Percentiles rank a stretch among this genome's conserved stretches.
Conservation (phyloP, 2,797 vertebrate species). For the Syndactyla subalaris region DNA sequence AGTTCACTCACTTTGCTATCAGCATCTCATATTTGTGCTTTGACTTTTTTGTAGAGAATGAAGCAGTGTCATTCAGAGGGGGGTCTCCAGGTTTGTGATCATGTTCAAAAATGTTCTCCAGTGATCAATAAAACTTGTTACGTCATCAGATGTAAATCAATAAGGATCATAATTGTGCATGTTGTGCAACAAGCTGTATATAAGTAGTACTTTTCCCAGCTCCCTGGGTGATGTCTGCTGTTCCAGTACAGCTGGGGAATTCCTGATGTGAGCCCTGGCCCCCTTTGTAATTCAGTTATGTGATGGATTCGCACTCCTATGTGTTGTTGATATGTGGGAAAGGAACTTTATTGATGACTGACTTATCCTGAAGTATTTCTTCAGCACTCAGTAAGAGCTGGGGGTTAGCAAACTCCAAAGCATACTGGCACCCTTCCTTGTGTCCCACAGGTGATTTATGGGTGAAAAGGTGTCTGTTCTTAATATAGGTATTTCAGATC, state of each 20-base stretch:
- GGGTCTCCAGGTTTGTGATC: neutral
- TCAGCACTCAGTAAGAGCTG: neutral
- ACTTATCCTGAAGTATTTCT: neutral
- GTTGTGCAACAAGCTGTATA: neutral
- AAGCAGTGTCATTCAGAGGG: neutral
- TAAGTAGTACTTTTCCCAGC: neutral
- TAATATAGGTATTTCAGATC: neutral
- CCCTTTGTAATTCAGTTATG: neutral
- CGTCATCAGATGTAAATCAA: neutral
- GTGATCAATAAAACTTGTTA: neutral
- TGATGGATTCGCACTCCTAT: neutral
- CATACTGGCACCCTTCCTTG: neutral
- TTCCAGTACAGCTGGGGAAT: neutral
- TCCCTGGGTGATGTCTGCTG: neutral
- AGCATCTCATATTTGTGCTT: neutral
- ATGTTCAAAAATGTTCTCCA: neutral
- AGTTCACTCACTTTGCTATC: neutral
- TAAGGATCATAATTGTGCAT: accelerated
- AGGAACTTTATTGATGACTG: neutral
- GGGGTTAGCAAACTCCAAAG: neutral
- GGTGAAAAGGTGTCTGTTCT: neutral
- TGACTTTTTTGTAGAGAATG: neutral
- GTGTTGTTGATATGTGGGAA: neutral
- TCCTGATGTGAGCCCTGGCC: neutral
- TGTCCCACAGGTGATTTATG: neutral